phyloP scores from a whole-genome alignment of 1,140 invertebrate genomes.

The Drosophila varians region DNA sequence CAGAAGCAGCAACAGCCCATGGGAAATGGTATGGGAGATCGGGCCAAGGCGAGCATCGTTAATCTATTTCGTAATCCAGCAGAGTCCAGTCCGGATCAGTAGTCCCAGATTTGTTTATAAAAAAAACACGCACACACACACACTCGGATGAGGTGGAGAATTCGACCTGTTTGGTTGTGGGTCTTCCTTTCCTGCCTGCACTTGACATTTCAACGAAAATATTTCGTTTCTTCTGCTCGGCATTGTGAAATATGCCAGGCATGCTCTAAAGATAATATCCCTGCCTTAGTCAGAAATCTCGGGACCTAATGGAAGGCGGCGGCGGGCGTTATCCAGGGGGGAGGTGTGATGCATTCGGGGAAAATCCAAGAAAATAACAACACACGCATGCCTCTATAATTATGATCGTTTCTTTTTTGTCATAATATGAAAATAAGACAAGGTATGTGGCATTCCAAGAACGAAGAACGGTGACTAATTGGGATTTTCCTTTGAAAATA shows the following conservation, averaged over 20 bases:
- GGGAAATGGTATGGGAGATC: constrained; percentile 3
- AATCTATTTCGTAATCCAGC: constrained; percentile 58
- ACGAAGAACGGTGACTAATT: constrained; percentile 65
- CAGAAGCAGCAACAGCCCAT: background rate
- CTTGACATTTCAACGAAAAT: constrained; percentile 77
- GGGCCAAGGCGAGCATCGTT: constrained; percentile 40
- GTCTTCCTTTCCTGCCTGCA: constrained; percentile 61
- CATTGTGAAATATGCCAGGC: constrained; percentile 75
- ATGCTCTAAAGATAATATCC: constrained; percentile 61
- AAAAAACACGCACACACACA: too few relatives aligned
- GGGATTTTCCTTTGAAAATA: constrained; percentile 59
- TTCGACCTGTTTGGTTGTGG: constrained; percentile 16
- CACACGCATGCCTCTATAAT: constrained; percentile 39
- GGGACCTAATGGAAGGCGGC: too few relatives aligned
- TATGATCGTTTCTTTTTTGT: constrained; percentile 27
- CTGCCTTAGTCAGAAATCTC: too few relatives aligned
- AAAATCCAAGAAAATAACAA: constrained; percentile 24
- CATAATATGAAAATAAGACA: constrained; percentile 53
- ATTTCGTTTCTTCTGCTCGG: constrained; percentile 49
- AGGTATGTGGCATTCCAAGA: constrained; percentile 30
- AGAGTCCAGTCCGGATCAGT: constrained; percentile 33
- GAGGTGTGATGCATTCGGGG: background rate
- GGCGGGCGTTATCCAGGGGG: too few relatives aligned
- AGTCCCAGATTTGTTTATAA: constrained; percentile 39
- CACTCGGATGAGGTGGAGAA: constrained; percentile 12